Base-by-base conservation (phyloP, 2,113 vertebrate species). In the Columbina picui region DNA sequence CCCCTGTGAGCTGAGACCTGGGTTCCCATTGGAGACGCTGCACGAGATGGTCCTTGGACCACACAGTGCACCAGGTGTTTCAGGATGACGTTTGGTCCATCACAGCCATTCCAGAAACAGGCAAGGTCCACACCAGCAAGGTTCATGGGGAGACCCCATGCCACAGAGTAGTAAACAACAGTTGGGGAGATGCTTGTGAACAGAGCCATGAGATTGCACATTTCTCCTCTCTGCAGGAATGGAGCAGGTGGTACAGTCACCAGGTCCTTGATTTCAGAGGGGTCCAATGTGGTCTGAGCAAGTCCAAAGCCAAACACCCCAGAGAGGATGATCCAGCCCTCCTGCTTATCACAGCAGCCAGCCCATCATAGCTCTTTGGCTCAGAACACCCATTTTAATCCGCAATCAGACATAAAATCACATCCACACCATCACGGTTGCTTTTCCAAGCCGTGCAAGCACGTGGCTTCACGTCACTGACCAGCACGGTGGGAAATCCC, bases 381-480 rank as follows among this genome's bases (percentile, higher is more conserved):
- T 13, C 65, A 78, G 52, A 45, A 61, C 70, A 60, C 9, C 43
- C 45, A 11, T 25, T 47, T 39, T 60, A 49, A 69, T 39, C 14
- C 23, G 23, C 32, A 7, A 30, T 73, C 0, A 0, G 57, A 12
- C 30, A 10, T 27, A 29, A 71, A 76, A 69, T 43, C 60, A 26
- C 49, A 56, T 3, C 52, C 32, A 2, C 2, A 6, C 26, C 6
- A 0, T 7, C 59, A 10, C 1, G 0, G 38, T 4, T 10, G 12
- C 30, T 41, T 56, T 34, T 32, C 43, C 38, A 22, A 1, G 0
- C 27, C 1, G 0, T 39, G 2, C 43, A 59, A 80, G 39, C 25
- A 1, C 0, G 0, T 12, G 60, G 36, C 26, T 52, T 52, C 0
- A 0, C 6, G 26, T 11, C 47, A 26, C 34, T 17, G 45, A 17